A percentile compares a stretch with the other conserved stretches of the same genome.
phyloP scores from a whole-genome alignment of 2,888 invertebrate species.

The Pheosia gnoma region DNA sequence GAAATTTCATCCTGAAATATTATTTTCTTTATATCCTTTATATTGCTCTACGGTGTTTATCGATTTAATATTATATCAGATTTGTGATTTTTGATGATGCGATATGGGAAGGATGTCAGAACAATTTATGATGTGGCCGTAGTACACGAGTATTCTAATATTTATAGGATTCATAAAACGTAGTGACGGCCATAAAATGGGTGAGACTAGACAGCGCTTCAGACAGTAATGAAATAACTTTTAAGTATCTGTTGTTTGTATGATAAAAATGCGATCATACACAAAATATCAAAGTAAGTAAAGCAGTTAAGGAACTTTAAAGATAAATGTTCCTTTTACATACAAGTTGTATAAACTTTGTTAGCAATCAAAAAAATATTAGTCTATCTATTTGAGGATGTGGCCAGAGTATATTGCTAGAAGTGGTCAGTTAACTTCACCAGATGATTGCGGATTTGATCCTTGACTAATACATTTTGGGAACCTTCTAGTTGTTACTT shows the following conservation, averaged over 20 bases:
- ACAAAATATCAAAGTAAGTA: not conserved
- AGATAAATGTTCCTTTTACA: too few relatives aligned
- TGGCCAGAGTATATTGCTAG: too few relatives aligned
- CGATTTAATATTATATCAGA: slow-evolving; percentile 20
- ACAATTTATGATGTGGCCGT: slow-evolving; percentile 1
- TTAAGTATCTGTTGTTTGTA: not conserved
- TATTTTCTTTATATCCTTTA: slow-evolving; percentile 66
- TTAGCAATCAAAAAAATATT: too few relatives aligned
- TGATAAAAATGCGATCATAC: not conserved
- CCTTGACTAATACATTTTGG: too few relatives aligned
- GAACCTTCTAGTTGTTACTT: too few relatives aligned
- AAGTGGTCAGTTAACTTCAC: too few relatives aligned
- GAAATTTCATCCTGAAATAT: slow-evolving; percentile 68
- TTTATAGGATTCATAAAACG: slow-evolving; percentile 13
- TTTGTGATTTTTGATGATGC: slow-evolving; percentile 8
- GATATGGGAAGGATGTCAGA: slow-evolving; percentile 3
- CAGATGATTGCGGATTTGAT: too few relatives aligned
- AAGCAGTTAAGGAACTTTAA: too few relatives aligned
- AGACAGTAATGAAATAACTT: slow-evolving; percentile 3
- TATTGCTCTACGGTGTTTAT: slow-evolving; percentile 21
- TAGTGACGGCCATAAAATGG: slow-evolving; percentile 10
- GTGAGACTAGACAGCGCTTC: slow-evolving; percentile 2
- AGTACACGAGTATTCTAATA: not conserved
- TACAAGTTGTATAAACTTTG: too few relatives aligned
- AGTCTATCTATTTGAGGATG: too few relatives aligned